phyloP scores from a whole-genome alignment of 2,113 vertebrate genomes.

The Polypterus senegalus region DNA sequence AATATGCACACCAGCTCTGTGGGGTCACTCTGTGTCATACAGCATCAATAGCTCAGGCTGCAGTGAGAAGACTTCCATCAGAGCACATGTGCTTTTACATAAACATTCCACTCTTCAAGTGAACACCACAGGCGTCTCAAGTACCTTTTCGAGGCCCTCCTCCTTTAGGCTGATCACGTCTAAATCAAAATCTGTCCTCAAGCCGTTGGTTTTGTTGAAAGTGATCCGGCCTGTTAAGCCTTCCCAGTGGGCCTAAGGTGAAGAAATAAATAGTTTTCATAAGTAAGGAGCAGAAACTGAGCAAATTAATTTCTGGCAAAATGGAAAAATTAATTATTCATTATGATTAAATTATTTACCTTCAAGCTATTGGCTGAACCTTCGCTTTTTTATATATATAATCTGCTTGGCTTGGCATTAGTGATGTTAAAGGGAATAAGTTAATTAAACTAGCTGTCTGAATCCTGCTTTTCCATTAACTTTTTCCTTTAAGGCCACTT shows the following conservation, averaged over 20 bases:
- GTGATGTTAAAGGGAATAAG: not conserved
- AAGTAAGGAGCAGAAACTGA: slow-evolving; percentile 19
- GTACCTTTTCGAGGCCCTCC: slow-evolving; percentile 93
- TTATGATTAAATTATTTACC: slow-evolving; percentile 28
- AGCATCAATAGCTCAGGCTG: slow-evolving; percentile 9
- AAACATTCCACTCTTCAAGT: slow-evolving; percentile 9
- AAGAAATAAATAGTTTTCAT: slow-evolving; percentile 26
- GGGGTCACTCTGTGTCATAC: slow-evolving; percentile 5
- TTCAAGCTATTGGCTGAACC: slow-evolving; percentile 13
- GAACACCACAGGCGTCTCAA: slow-evolving; percentile 16
- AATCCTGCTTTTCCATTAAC: no score
- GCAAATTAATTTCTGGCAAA: slow-evolving; percentile 22
- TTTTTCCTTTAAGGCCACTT: not conserved
- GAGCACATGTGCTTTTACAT: slow-evolving; percentile 15
- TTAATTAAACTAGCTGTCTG: no score
- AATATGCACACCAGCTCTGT: slow-evolving; percentile 16
- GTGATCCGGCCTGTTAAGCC: slow-evolving; percentile 94
- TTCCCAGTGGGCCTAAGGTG: slow-evolving; percentile 85
- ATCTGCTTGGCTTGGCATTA: not conserved
- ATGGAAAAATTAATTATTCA: slow-evolving; percentile 24
- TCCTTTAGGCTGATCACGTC: slow-evolving; percentile 96
- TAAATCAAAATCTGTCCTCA: slow-evolving; percentile 95
- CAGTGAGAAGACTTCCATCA: slow-evolving; percentile 8
- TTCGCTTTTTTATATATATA: slow-evolving; percentile 2
- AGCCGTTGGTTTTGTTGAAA: slow-evolving; percentile 91